These are phyloP conservation scores for Oscarella lobularis DNA, from an alignment of 37 sponge, comb jelly and placozoan species.

Conservation along the genomic window DNA sequence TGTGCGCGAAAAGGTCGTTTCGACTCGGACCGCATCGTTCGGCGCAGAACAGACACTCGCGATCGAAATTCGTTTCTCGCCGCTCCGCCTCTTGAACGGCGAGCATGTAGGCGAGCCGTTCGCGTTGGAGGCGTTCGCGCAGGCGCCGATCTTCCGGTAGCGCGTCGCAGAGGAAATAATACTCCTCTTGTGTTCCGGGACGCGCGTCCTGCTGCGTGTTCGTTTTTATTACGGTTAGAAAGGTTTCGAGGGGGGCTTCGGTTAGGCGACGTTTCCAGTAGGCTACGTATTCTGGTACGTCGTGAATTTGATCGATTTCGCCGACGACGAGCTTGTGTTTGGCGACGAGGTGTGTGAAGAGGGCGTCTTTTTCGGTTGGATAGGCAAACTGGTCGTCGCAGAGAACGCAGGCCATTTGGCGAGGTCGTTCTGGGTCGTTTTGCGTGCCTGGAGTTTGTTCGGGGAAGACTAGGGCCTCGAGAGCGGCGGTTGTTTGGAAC, in stretches of 20 bases:
- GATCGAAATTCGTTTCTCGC: slow-evolving; percentile 12
- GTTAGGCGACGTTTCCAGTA: slow-evolving; percentile 42
- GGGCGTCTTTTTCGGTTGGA: background rate
- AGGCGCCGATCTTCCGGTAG: slow-evolving; percentile 47
- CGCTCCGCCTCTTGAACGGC: slow-evolving; percentile 54
- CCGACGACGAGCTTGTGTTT: slow-evolving; percentile 1
- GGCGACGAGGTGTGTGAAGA: background rate
- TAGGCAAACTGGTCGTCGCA: background rate
- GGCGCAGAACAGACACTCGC: slow-evolving; percentile 54
- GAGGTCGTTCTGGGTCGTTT: background rate
- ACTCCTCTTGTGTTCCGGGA: slow-evolving; percentile 21
- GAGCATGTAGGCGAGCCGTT: slow-evolving; percentile 36
- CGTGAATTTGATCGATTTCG: background rate
- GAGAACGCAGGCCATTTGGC: background rate
- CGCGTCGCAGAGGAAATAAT: slow-evolving; percentile 41
- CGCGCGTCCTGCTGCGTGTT: slow-evolving; percentile 12
- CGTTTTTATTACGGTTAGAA: slow-evolving; percentile 40
- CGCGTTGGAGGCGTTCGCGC: slow-evolving; percentile 18
- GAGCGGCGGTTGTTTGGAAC: background rate
- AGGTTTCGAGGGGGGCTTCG: slow-evolving; percentile 11
- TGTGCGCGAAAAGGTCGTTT: slow-evolving; percentile 36
- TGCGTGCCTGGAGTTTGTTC: background rate
- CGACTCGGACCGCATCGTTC: slow-evolving; percentile 34
- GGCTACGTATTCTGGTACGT: background rate
- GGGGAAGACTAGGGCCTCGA: background rate